These are phyloP conservation scores for Oncorhynchus tshawytscha DNA, from an alignment of 2,113 vertebrate species.

Conservation along the genomic window DNA sequence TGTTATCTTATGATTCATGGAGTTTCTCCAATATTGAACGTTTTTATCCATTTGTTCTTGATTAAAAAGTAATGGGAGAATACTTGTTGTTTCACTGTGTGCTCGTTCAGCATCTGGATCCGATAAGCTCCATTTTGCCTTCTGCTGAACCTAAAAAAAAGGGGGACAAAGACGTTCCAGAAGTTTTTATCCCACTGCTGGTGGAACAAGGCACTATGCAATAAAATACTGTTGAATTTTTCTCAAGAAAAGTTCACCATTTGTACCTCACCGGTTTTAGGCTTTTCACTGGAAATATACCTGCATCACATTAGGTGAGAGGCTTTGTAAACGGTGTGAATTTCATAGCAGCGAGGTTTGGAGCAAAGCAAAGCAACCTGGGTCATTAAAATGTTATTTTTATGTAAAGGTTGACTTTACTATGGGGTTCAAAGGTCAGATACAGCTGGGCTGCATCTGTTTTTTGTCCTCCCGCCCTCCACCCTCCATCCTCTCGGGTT, in stretches of 20 bases:
- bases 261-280: slow-evolving; percentile 44
- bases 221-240: slow-evolving; percentile 62
- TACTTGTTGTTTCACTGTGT: slow-evolving; percentile 52
- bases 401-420: slow-evolving; percentile 49
- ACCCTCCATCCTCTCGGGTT: background rate
- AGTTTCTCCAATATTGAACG: slow-evolving; percentile 19
- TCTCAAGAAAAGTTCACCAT: slow-evolving; percentile 62
- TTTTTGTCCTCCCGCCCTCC: slow-evolving; percentile 20
- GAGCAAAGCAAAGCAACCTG: background rate
- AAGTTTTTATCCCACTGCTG: slow-evolving; percentile 73
- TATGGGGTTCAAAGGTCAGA: slow-evolving; percentile 52
- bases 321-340: slow-evolving; percentile 21
- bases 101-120: slow-evolving; percentile 69
- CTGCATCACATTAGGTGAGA: slow-evolving; percentile 39
- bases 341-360: slow-evolving; percentile 29
- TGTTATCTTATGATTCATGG: background rate
- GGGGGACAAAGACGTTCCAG: slow-evolving; percentile 75
- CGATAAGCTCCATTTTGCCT: slow-evolving; percentile 72
- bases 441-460: slow-evolving; percentile 54
- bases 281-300: slow-evolving; percentile 47
- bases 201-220: slow-evolving; percentile 61
- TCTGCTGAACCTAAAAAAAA: slow-evolving; percentile 73
- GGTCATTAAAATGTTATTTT: slow-evolving; percentile 53
- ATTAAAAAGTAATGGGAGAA: slow-evolving; percentile 29
- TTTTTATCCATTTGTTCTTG: slow-evolving; percentile 30